Base-by-base conservation (phyloP, 2,888 invertebrate species). In the Synergus japonicus region DNA sequence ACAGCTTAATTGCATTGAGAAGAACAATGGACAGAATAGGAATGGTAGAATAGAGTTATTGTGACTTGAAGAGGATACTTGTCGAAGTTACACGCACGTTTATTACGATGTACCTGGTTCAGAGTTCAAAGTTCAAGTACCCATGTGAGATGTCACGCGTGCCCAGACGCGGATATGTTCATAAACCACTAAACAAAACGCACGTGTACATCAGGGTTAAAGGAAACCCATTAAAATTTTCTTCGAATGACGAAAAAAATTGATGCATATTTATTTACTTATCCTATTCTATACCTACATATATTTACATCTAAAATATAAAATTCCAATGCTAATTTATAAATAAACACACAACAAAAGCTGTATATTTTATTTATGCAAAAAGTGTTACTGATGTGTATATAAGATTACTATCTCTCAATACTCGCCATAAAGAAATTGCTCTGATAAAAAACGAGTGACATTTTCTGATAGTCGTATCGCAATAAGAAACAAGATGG, bases 91-190 rank as follows among this genome's bases (percentile, higher is more conserved):
- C 22, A 60, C 29, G 29, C 22, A 22, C 60, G 60, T 60, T 60
- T 60, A 60, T 60, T 54, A 54, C 54, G 60, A 60, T 10, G 60
- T 29, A 60, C 60, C 15, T 66, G 41, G 73, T 60, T 69, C 37
- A 54, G 43, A 65, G 85, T 83, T 85, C 83, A 79, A 86, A 83
- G 86, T 86, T 86, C 84, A 86, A 86, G 84, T 85, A 77, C 12
- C 66, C 80, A 60, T 64, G 81, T 80, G 54, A 41, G 65, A 78
- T 81, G 81, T 83, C 79, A 82, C 83, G 79, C 81, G 82, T 84
- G 81, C 76, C 84, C 79, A 54, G 76, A 8, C 67, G 79, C 81
- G 83, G 77, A 81, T 65, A n/a, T 41, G 3, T 37, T 41, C n/a
- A 41, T 65, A 66, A 66, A 66, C 65, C 79, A 79, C 81, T 82